Base-by-base conservation (phyloP, 2,797 vertebrate genomes). In the Percopsis omiscomaycus region DNA sequence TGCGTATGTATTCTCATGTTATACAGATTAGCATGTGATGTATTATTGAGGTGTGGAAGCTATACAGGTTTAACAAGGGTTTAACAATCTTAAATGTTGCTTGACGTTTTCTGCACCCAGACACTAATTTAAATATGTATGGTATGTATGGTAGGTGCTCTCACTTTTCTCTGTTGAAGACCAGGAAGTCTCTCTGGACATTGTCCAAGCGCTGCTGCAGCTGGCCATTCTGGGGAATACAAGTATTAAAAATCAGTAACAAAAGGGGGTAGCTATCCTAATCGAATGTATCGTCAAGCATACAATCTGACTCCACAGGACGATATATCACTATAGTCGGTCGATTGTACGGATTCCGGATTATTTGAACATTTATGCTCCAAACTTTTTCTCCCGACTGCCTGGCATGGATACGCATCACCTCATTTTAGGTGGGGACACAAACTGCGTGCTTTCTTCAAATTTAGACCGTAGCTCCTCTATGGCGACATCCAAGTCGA, bases 91-190 rank as follows among this genome's bases (percentile, higher is more conserved):
- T 37, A 37, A 37, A 37, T 37, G 22, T 22, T 22, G 22, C 22
- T 22, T 1, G 22, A 22, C 22, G 22, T 22, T 22, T 22, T 22
- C 22, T 22, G 1, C 22, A 22, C 22, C 22, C 9, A 49, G 13
- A 14, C 13, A 49, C 13, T 1, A 5, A 45, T 1, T 45, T 45
- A 45, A 45, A 45, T 22, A 1, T 22, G 22, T 22, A 1, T 22
- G 22, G 32, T 5, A 45, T 1, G 59, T 27, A 15, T 60, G 6
- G 16, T 30, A 14, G 54, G 51, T 30, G 45, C 47, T 67, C 94
- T 94, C 92, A 99, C 97, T 93, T 98, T 89, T 98, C 96, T 92
- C 97, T 93, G 92, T 99, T 99, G 92, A 98, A 99, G 89, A 99
- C 86, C 46, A 98, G 94, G 87, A 99, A 99, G 81, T 99, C 96